phyloP scores from a whole-genome alignment of 2,797 vertebrate species.

The Halcyon badia region DNA sequence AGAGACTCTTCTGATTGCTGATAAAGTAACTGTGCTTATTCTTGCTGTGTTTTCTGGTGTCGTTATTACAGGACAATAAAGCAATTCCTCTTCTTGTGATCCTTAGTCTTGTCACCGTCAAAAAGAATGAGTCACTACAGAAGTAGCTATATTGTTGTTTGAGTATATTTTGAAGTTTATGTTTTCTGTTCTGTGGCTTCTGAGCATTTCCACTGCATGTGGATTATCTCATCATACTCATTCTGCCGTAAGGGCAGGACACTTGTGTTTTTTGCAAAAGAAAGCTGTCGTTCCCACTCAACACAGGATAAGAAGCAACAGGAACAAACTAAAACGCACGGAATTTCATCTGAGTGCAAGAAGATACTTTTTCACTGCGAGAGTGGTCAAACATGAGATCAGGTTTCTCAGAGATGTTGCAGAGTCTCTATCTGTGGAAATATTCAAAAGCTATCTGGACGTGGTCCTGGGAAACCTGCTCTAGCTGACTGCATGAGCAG shows the following conservation, averaged over 20 bases:
- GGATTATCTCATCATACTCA: background rate
- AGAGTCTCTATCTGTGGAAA: background rate
- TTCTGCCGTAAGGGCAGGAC: background rate
- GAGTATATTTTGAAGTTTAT: background rate
- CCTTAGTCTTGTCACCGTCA: background rate
- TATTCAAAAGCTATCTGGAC: background rate
- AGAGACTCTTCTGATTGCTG: background rate
- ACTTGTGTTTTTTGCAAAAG: background rate
- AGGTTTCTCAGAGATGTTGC: background rate
- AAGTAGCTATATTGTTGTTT: background rate
- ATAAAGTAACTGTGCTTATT: background rate
- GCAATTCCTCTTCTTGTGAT: background rate
- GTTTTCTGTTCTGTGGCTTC: conserved; percentile 2
- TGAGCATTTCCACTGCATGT: background rate
- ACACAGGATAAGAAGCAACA: background rate
- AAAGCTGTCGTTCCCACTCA: background rate
- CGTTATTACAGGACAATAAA: background rate
- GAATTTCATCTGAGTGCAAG: background rate
- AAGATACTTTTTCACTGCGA: background rate
- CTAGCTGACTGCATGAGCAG: background rate
- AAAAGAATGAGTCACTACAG: background rate
- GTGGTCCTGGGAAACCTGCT: background rate
- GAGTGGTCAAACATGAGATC: background rate
- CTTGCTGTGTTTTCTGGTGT: background rate
- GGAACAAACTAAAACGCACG: background rate